Base-by-base conservation (phyloP, 2,113 vertebrate genomes). In the Thalassoma bifasciatum region DNA sequence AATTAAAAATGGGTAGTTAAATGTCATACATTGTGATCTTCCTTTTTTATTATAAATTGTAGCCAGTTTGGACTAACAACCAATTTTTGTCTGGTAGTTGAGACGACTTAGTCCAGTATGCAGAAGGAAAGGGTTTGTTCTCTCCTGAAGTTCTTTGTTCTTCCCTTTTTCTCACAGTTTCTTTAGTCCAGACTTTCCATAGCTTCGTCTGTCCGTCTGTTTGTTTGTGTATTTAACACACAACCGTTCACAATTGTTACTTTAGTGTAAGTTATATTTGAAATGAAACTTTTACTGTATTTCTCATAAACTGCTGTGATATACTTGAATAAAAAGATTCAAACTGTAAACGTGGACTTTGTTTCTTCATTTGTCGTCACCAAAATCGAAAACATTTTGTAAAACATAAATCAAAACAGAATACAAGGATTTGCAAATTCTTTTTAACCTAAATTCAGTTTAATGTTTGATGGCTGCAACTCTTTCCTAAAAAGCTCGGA, bases 281-380 rank as follows among this genome's bases (percentile, higher is more conserved):
- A 95, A 95, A 95, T 96, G 94, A 94, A 95, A 96, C 94, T 95
- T 96, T 95, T 97, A 99, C 96, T 99, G 97, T 98, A 98, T 97
- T 99, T 99, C 96, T 97, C 66, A 96, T 95, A 96, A 97, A 97
- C 97, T 99, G 97, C 97, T 99, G 97, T 99, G 96, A 98, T 96
- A 99, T 97, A 98, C 98, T 99, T 99, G 97, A 99, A 98, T 97
- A 98, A 98, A 97, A 30, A 98, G 94, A 94, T 96, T 92, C 95
- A 94, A 96, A 97, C 94, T 96, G 95, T 94, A 95, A 5, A 66
- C 79, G 42, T 46, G 51, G 65, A 40, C 50, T 57, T 10, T 10
- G 56, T 57, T 40, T 70, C 51, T 12, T 52, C 0, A 30, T 26
- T 34, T n/a, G n/a, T n/a, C n/a, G n/a, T 40, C 38, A 40, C 2